Conservation (phyloP, 37 sponge, comb jelly and placozoan species). For the Axinella damicornis region DNA sequence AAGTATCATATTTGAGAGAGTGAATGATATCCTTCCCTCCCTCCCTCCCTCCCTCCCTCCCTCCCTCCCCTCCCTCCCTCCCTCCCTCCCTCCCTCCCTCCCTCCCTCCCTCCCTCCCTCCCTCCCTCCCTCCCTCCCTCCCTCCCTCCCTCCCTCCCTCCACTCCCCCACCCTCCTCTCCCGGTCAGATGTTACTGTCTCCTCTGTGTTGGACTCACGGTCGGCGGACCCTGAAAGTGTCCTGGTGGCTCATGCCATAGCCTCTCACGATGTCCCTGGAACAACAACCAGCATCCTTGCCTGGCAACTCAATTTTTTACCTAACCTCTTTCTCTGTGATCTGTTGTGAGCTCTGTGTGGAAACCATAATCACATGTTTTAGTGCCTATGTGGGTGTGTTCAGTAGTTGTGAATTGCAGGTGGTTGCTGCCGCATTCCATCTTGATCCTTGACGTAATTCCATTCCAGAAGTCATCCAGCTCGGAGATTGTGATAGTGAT, state of each 20-base stretch:
- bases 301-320: background rate
- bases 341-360: no score
- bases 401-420: no score
- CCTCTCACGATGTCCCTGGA: slow-evolving; percentile 23
- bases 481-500: background rate
- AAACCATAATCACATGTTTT: no score
- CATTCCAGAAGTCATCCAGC: slow-evolving; percentile 21
- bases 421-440: no score
- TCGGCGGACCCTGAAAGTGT: slow-evolving; percentile 11
- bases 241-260: slow-evolving; percentile 16
- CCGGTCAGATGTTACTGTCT: slow-evolving; percentile 1
- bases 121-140: background rate
- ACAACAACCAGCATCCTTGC: slow-evolving; percentile 50
- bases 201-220: slow-evolving; percentile 13
- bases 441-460: background rate
- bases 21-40: background rate
- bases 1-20: no score
- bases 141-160: background rate
- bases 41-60: background rate
- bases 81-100: background rate
- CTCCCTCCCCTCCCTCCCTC: background rate
- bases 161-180: background rate
- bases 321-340: no score
- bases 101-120: background rate
- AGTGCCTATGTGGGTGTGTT: no score